Conservation (phyloP, 2,113 vertebrate genomes). For the Myanophis thanlyinensis region DNA sequence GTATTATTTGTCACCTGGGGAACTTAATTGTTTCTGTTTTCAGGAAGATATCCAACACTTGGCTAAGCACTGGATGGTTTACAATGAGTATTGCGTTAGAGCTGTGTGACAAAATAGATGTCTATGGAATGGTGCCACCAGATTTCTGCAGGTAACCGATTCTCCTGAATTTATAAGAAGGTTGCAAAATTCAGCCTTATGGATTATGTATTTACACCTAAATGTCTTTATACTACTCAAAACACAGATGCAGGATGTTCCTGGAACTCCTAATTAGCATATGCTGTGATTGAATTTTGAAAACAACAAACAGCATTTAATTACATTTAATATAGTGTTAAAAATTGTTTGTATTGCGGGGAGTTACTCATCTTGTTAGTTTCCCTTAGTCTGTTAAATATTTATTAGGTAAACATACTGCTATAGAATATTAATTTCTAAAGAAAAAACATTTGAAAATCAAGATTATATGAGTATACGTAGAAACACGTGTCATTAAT, state of each 20-base stretch:
- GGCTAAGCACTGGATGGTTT: conserved; percentile 99
- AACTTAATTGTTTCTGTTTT: conserved; percentile 68
- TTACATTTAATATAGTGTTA: conserved; percentile 70
- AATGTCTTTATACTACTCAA: conserved; percentile 44
- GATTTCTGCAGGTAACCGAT: conserved; percentile 95
- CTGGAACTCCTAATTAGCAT: conserved; percentile 63
- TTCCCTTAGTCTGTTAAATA: conserved; percentile 68
- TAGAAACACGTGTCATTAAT: neutral
- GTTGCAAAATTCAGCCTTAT: conserved; percentile 15
- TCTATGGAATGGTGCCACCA: conserved; percentile 98
- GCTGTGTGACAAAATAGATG: conserved; percentile 93
- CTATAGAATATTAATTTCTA: conserved; percentile 69
- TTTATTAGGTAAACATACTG: conserved; percentile 70
- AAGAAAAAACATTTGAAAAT: conserved; percentile 50
- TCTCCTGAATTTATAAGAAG: conserved; percentile 46
- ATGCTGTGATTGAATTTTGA: conserved; percentile 57
- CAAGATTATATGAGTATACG: conserved; percentile 23
- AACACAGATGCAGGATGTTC: conserved; percentile 46
- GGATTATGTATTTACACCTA: conserved; percentile 43
- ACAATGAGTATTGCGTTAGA: conserved; percentile 98
- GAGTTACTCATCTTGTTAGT: conserved; percentile 68
- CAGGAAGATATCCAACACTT: conserved; percentile 97
- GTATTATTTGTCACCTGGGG: conserved; percentile 49
- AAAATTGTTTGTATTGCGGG: conserved; percentile 60
- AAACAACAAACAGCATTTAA: conserved; percentile 68